phyloP scores from a whole-genome alignment of 2,113 vertebrate species.

The Engystomops pustulosus region DNA sequence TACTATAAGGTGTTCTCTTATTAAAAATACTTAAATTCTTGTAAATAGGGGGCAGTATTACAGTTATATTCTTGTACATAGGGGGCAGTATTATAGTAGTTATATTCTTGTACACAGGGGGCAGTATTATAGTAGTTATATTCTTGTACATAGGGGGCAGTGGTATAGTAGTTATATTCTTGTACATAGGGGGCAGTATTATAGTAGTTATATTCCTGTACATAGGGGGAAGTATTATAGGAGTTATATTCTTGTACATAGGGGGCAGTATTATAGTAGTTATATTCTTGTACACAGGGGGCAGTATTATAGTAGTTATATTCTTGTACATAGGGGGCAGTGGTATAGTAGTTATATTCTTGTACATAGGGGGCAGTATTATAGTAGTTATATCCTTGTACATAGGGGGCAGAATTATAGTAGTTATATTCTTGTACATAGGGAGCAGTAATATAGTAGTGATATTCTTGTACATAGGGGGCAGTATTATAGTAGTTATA shows the following conservation, averaged over 20 bases:
- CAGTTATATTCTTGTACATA: not conserved
- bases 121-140: slow-evolving; percentile 5
- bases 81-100: not conserved
- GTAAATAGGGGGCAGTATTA: not conserved
- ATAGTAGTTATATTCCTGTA: slow-evolving; percentile 21
- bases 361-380: not conserved
- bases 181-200: not conserved
- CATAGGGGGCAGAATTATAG: too few relatives aligned
- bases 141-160: not conserved
- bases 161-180: not conserved
- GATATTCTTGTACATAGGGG: slow-evolving; percentile 1
- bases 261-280: slow-evolving; percentile 13
- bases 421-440: too few relatives aligned
- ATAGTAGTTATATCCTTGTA: too few relatives aligned
- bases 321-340: not conserved
- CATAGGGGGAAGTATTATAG: slow-evolving; percentile 16
- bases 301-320: slow-evolving; percentile 9
- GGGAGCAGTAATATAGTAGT: slow-evolving; percentile 3
- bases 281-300: not conserved
- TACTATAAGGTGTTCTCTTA: too few relatives aligned
- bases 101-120: not conserved
- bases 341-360: slow-evolving; percentile 2
- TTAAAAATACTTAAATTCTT: too few relatives aligned
- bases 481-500: slow-evolving; percentile 12
- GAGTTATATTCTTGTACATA: slow-evolving; percentile 2